Base-by-base conservation (phyloP, 2,797 vertebrate species). In the Sebastolobus alascanus region DNA sequence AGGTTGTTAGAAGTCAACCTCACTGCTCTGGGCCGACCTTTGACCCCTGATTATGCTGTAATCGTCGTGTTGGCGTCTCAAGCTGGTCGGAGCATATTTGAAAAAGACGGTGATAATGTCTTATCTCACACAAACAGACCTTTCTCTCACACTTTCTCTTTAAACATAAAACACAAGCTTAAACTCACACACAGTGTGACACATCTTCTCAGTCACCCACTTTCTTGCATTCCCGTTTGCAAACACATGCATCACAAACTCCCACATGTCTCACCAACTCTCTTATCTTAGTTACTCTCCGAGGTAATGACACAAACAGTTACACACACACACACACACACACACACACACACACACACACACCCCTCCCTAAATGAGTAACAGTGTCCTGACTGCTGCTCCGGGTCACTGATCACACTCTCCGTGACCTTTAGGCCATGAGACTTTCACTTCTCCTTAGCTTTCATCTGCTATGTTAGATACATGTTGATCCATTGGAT, bases 41-140 rank as follows among this genome's bases (percentile, higher is more conserved):
- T 88, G 90, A 90, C 87, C 86, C 35, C 77, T 70, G 70, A 80
- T 14, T 38, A 1, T 11, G 82, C 87, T 85, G 79, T 85, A 85
- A 90, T 85, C 70, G 77, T 59, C 1, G 1, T 38, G 63, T 80
- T 9, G 10, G 66, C 12, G 5, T 68, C 58, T 84, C 31, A 1
- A 81, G 69, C 86, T 4, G 65, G 88, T 86, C 18, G 50, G 46
- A 84, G 75, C 92, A 31, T 66, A 84, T 84, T 83, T 77, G 43
- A 46, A 63, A 61, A 77, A 64, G 54, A 66, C 0, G 5, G 33
- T 22, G 82, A 87, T 83, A 69, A 52, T 25, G 22, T 76, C 60
- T 74, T 85, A 89, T 84, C 79, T 74, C 43, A 18, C 16, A 27
- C 75, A 67, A 56, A 84, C 68, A 81, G 7, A 46, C 33, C 16